Percentiles rank a stretch among this genome's conserved stretches.
Evolutionary conservation across 2,797 vertebrate genomes (phyloP).

Genomic region (Epinephelus awoara): DNA sequence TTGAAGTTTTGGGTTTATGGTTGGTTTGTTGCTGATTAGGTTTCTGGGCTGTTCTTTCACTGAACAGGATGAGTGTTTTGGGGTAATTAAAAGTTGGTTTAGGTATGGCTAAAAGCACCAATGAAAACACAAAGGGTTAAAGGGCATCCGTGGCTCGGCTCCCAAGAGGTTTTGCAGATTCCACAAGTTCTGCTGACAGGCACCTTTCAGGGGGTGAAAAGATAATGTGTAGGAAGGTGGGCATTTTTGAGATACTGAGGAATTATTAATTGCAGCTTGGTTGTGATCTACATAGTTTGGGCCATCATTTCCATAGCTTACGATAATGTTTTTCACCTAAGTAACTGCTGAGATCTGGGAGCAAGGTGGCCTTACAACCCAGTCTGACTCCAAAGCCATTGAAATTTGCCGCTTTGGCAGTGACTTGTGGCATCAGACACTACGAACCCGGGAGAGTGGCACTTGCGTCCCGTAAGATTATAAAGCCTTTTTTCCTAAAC

Average conservation of each 20-base stretch:
- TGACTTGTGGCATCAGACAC: too few relatives aligned
- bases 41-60: constrained; percentile 35
- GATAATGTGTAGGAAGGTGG: constrained; percentile 1
- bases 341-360: neutral
- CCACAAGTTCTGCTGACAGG: constrained; percentile 33
- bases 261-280: neutral
- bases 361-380: neutral
- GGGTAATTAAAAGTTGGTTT: constrained; percentile 70
- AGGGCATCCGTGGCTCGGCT: constrained; percentile 56
- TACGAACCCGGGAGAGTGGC: too few relatives aligned
- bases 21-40: constrained; percentile 39
- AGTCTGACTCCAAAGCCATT: too few relatives aligned
- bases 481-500: too few relatives aligned
- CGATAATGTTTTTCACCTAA: neutral
- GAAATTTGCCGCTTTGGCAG: too few relatives aligned
- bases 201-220: constrained; percentile 30
- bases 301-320: neutral
- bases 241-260: neutral
- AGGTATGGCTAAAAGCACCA: constrained; percentile 59
- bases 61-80: constrained; percentile 54
- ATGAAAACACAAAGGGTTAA: constrained; percentile 69
- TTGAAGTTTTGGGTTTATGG: constrained; percentile 41
- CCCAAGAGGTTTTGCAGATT: constrained; percentile 60
- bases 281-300: neutral
- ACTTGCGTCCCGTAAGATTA: too few relatives aligned